A percentile compares a stretch with the other conserved stretches of the same genome.
phyloP scores from a whole-genome alignment of 2,113 vertebrate species.

The Bombycilla garrulus region DNA sequence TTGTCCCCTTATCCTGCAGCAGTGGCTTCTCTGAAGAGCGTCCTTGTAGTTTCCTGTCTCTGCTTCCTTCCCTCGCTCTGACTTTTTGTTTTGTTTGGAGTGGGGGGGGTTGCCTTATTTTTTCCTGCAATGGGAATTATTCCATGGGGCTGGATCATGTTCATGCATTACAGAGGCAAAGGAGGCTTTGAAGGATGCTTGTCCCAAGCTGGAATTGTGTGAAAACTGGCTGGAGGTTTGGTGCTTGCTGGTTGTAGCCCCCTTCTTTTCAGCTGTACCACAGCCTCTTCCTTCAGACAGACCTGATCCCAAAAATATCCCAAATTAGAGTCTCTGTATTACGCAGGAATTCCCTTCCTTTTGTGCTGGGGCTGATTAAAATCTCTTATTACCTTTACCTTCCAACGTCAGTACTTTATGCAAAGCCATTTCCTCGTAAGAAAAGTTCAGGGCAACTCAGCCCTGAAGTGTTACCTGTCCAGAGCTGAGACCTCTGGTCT shows the following conservation, averaged over 20 bases:
- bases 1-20: not conserved
- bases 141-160: not conserved
- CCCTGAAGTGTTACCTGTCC: not conserved
- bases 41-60: conserved; percentile 15
- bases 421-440: conserved; percentile 2
- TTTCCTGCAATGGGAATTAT: not conserved
- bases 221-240: not conserved
- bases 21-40: not conserved
- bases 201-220: not conserved
- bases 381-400: conserved; percentile 6
- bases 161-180: not conserved
- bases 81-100: not conserved
- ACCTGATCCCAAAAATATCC: not conserved
- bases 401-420: not conserved
- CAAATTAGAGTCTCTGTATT: not conserved
- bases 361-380: not conserved
- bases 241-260: not conserved
- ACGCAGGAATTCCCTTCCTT: not conserved
- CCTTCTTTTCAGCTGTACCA: not conserved
- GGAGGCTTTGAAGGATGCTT: not conserved
- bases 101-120: not conserved
- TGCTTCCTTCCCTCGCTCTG: not conserved
- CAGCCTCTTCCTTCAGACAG: not conserved
- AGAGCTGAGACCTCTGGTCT: not conserved
- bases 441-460: not conserved